A percentile compares a stretch with the other conserved stretches of the same genome.
phyloP scores from a whole-genome alignment of 1,140 invertebrate genomes.

The Drosophila rhopaloa region DNA sequence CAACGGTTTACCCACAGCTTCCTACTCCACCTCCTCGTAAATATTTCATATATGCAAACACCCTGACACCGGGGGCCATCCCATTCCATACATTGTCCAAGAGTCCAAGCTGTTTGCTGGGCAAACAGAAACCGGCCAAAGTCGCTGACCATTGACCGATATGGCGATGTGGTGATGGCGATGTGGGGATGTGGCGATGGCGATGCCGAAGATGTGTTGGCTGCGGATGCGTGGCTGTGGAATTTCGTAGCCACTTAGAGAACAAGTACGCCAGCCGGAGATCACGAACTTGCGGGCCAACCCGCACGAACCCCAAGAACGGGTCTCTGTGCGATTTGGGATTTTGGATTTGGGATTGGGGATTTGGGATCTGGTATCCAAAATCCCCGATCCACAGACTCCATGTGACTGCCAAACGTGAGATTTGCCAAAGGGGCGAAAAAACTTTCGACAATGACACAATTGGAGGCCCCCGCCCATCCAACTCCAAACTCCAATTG shows the following conservation, averaged over 20 bases:
- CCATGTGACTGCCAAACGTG: constrained; percentile 21
- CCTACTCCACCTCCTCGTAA: constrained; percentile 38
- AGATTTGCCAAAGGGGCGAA: constrained; percentile 46
- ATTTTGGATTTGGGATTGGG: constrained; percentile 1
- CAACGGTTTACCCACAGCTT: constrained; percentile 35
- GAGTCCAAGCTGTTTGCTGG: constrained; percentile 51
- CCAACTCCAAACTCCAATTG: background rate
- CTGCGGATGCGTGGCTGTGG: constrained; percentile 71
- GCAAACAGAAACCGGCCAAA: constrained; percentile 67
- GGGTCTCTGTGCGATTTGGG: constrained; percentile 17
- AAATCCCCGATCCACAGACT: constrained; percentile 16
- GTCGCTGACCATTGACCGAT: constrained; percentile 77
- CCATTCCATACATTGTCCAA: constrained; percentile 36
- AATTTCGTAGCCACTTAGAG: constrained; percentile 75
- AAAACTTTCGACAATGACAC: constrained; percentile 72
- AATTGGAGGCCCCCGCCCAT: constrained; percentile 52
- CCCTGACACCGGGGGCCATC: constrained; percentile 7
- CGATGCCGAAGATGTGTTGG: constrained; percentile 37
- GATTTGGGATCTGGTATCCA: background rate
- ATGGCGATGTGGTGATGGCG: constrained; percentile 31
- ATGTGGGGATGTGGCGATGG: constrained; percentile 6
- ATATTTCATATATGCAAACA: constrained; percentile 80
- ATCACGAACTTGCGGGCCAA: constrained; percentile 76
- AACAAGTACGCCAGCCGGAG: constrained; percentile 71
- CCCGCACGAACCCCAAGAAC: constrained; percentile 57